Percentiles rank a stretch among this genome's conserved stretches.
phyloP scores from a whole-genome alignment of 2,113 vertebrate genomes.

The Candoia aspera region DNA sequence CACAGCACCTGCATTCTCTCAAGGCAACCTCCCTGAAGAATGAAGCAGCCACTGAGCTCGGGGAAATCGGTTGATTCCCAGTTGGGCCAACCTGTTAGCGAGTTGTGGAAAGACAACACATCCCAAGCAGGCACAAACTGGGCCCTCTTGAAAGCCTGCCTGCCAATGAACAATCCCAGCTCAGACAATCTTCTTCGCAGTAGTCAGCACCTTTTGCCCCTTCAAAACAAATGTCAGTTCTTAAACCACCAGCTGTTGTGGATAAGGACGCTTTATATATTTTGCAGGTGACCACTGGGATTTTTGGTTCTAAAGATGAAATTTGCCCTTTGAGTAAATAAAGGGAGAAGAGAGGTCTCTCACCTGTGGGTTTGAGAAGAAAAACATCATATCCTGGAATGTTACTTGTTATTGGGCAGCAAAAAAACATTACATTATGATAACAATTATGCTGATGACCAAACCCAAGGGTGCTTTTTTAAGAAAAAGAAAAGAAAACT shows the following conservation, averaged over 20 bases:
- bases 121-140: background rate
- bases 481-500: slow-evolving; percentile 34
- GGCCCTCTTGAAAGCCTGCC: background rate
- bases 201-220: background rate
- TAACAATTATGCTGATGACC: background rate
- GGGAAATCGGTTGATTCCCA: background rate
- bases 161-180: background rate
- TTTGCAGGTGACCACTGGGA: background rate
- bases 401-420: too few relatives aligned
- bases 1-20: slow-evolving; percentile 22
- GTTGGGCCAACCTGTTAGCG: background rate
- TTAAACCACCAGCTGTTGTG: background rate
- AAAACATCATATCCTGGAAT: too few relatives aligned
- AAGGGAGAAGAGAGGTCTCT: too few relatives aligned
- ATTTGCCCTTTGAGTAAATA: too few relatives aligned
- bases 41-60: background rate
- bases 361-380: too few relatives aligned
- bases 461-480: background rate
- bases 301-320: too few relatives aligned
- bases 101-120: background rate
- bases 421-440: background rate
- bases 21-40: background rate
- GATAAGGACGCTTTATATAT: background rate
- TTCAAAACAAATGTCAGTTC: background rate
- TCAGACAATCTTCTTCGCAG: too few relatives aligned